Percentiles rank a stretch among this genome's conserved stretches.
Evolutionary conservation across 2,113 vertebrate species (phyloP).

Genomic region (Phalacrocorax aristotelis): DNA sequence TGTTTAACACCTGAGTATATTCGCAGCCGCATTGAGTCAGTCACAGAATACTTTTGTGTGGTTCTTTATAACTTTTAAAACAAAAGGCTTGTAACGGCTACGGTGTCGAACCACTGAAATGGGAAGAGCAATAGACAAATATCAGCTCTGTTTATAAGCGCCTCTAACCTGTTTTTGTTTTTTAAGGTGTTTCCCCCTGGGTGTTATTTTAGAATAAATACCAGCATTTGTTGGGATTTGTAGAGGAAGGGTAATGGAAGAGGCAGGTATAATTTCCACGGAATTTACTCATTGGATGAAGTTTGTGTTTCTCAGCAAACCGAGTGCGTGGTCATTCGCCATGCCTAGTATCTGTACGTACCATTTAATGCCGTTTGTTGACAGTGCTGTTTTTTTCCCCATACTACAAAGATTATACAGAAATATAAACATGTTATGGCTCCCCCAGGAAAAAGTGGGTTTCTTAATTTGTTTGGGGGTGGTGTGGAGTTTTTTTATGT

Average conservation of each 20-base stretch:
- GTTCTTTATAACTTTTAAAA: neutral
- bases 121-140: neutral
- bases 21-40: neutral
- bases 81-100: neutral
- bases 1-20: neutral
- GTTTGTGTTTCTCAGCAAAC: neutral
- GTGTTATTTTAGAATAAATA: neutral
- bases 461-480: neutral
- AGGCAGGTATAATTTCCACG: neutral
- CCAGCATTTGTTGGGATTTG: neutral
- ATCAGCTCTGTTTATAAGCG: neutral
- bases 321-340: neutral
- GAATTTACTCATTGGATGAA: neutral
- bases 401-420: neutral
- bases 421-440: neutral
- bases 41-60: neutral
- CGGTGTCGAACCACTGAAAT: neutral
- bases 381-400: neutral
- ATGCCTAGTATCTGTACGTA: neutral
- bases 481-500: neutral
- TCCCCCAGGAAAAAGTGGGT: neutral
- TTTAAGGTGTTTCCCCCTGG: neutral
- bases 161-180: neutral
- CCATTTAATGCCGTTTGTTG: neutral
- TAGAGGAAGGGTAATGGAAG: neutral